Evolutionary conservation across 2,113 vertebrate species (phyloP), one percentile per base, ranked within the genome.

Genomic region (Podocnemis expansa): DNA sequence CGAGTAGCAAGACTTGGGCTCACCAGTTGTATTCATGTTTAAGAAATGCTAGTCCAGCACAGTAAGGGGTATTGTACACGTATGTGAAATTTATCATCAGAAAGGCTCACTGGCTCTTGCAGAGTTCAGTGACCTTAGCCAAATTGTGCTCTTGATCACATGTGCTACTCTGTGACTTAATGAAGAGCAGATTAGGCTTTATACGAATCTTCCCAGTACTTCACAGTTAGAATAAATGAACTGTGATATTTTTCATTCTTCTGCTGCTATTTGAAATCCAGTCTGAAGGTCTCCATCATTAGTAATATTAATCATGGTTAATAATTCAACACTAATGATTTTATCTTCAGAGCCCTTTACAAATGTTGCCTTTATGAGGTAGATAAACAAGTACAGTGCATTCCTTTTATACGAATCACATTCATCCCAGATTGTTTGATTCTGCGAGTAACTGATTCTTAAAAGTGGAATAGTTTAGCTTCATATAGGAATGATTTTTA

Each of bases 181-280:
- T 60, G 10, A 1, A 85, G 4, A 87, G 47, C 31, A 16, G 91
- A 84, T 1, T 38, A 5, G 89, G 84, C 49, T 10, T n/a, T 67
- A 52, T 83, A 70, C 92, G 95, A 54, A 51, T 41, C 73, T 80
- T 85, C 80, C 80, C 95, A 16, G 81, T 91, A 8, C 87, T 96
- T 95, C 90, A 63, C 70, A 89, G 88, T 93, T 89, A 78, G 45
- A n/a, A 80, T n/a, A 89, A 91, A 49, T 85, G 85, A 80, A 55
- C 89, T 89, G 96, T 89, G 89, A 88, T 92, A 17, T 90, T 84
- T 70, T 34, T 76, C 82, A 47, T 79, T 55, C 85, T 83, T 17
- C n/a, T 70, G 63, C n/a, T 38, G n/a, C 34, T 58, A 58, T 88
- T 41, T 84, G 63, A 95, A 81, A 34, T 55, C 5, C 87, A 88